Base-by-base conservation (phyloP, 2,113 vertebrate species). In the Columba livia region DNA sequence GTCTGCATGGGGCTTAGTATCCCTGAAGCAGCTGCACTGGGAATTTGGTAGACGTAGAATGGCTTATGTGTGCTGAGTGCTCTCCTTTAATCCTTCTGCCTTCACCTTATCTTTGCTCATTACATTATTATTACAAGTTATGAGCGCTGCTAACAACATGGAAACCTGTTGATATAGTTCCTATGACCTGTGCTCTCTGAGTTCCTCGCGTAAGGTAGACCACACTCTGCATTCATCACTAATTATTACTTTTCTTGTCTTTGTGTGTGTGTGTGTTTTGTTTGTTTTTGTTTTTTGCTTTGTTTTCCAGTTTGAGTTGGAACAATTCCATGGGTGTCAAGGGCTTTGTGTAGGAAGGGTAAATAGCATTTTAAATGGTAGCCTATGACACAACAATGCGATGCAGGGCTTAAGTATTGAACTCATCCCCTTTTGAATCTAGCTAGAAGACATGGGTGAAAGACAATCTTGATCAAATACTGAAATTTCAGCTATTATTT, bases 11-110 rank as follows among this genome's bases (percentile, higher is more conserved):
- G 86, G 93, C 88, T 97, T 96, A 92, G 79, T 54, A 81, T 85
- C 91, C 81, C 85, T 79, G 88, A 81, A 84, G 88, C 94, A 97
- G 93, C 95, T 97, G 94, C 77, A 60, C 58, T 57, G 72, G 94
- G 96, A 95, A 96, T 96, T 95, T 95, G 90, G 88, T 94, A 85
- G 82, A 88, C 65, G 69, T 60, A 88, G 34, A 80, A 80, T 47
- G 78, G 88, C 89, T 91, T 96, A 95, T 66, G 60, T 61, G 75
- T 75, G 38, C 78, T 71, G 70, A 90, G 66, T 36, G 67, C 23
- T 71, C 56, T 53, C 53, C 64, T 78, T 74, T 93, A 96, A 96
- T 97, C 92, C 81, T 90, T 81, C 78, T 95, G 81, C 89, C 90
- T 92, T 91, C 67, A 66, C 71, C 44, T 50, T 60, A 48, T 88